Evolutionary conservation across 2,113 vertebrate genomes (phyloP).

Genomic region (Siniperca knerii): DNA sequence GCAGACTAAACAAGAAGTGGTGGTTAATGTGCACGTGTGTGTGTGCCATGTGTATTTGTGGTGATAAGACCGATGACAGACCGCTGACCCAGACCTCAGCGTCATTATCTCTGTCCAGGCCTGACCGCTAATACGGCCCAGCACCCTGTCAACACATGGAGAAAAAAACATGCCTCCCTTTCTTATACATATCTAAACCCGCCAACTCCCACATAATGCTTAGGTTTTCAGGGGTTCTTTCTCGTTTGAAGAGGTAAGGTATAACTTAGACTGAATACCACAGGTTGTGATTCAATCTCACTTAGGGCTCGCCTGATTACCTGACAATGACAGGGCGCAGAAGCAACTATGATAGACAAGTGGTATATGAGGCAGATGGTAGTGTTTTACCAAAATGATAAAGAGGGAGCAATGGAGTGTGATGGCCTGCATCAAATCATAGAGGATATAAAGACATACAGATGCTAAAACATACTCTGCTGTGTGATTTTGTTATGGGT

Average conservation of each 20-base stretch:
- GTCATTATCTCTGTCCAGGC: constrained; percentile 59
- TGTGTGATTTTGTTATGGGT: constrained; percentile 16
- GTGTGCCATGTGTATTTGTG: constrained; percentile 14
- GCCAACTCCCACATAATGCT: constrained; percentile 23
- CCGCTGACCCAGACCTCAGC: constrained; percentile 59
- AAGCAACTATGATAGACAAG: constrained; percentile 17
- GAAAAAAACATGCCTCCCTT: constrained; percentile 20
- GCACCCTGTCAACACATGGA: constrained; percentile 60
- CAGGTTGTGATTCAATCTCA: constrained; percentile 48
- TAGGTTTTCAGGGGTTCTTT: background rate
- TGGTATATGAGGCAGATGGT: constrained; percentile 38
- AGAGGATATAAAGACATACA: constrained; percentile 52
- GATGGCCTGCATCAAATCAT: constrained; percentile 58
- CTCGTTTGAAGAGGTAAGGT: constrained; percentile 1
- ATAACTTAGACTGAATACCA: constrained; percentile 30
- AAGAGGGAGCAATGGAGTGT: constrained; percentile 24
- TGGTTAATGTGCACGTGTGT: background rate
- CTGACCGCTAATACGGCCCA: constrained; percentile 51
- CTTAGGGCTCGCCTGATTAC: constrained; percentile 46
- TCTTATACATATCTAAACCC: constrained; percentile 8
- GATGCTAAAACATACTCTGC: constrained; percentile 34
- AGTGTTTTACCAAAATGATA: constrained; percentile 57
- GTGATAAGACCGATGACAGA: constrained; percentile 65
- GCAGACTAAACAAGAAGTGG: constrained; percentile 49
- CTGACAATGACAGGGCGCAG: constrained; percentile 66